Base-by-base conservation (phyloP, 2,113 vertebrate genomes). In the Spea multiplicata region DNA sequence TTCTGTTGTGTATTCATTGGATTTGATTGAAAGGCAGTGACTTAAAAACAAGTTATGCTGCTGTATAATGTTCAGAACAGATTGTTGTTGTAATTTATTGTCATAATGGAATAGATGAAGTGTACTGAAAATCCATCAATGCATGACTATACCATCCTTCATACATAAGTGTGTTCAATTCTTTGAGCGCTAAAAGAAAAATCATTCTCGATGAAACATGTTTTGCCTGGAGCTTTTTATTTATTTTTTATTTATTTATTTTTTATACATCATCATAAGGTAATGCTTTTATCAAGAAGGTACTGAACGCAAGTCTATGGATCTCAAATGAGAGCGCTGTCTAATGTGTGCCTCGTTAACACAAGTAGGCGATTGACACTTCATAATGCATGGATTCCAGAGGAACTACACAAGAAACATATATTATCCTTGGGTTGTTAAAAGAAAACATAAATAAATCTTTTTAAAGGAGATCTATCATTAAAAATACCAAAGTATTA, bases 71-170 rank as follows among this genome's bases (percentile, higher is more conserved):
- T 78, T 71, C 68, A 70, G 47, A 70, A 71, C 66, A 77, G 75
- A 77, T 77, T 77, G 70, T 66, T 70, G 52, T 14, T 62, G 75
- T 61, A 70, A 69, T 77, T 77, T 62, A 77, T 77, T 77, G 75
- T 70, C 74, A 76, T 77, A 69, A 77, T 77, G 66, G 66, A 77
- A 46, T 4, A 77, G 66, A 77, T 69, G 66, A 62, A 70, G 66
- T 77, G 55, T 50, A 53, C 66, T 45, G 8, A 30, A 30, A 66
- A 77, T 77, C 66, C 65, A 69, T 77, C 66, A 70, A 12, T 59
- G 53, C 45, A 44, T n/a, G 66, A 70, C 66, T 62, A 13, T 3
- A 66, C n/a, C 73, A 47, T 69, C 47, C 52, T 53, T 44, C 50
- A 70, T 59, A 62, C 52, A 47, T 17, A 69, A 57, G 55, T 69